Evolutionary conservation across 2,113 vertebrate species (phyloP).

Genomic region (Gasterosteus nipponicus): DNA sequence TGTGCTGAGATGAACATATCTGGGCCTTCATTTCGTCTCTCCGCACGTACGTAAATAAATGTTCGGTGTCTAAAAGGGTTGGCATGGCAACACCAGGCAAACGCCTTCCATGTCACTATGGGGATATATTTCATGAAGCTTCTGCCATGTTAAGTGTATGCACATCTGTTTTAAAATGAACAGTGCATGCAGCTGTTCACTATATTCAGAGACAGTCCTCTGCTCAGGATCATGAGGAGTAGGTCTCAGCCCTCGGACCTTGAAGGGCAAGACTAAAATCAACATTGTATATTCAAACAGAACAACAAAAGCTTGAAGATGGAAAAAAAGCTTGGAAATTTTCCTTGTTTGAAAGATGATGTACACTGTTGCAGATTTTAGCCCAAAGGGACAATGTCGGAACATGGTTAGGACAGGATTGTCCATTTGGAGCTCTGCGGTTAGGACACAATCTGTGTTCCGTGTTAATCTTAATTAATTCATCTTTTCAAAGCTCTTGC

Average conservation of each 20-base stretch:
- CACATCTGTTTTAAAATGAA: conserved; percentile 34
- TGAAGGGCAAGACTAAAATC: conserved; percentile 33
- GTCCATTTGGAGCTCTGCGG: conserved; percentile 47
- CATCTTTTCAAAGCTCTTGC: conserved; percentile 59
- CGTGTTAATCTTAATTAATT: conserved; percentile 64
- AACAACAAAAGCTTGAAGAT: conserved; percentile 31
- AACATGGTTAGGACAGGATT: conserved; percentile 40
- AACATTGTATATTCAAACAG: conserved; percentile 13
- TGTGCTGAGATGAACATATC: not conserved
- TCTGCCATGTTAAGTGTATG: conserved; percentile 22
- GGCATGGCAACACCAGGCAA: conserved; percentile 58
- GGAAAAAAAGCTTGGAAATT: no score
- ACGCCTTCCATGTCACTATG: conserved; percentile 66
- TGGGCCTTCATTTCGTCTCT: conserved; percentile 18
- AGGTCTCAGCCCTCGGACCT: conserved; percentile 1
- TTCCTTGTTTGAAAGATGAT: conserved; percentile 27
- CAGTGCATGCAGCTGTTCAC: not conserved
- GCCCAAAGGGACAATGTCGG: conserved; percentile 44
- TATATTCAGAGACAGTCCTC: not conserved
- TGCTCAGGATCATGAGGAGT: conserved; percentile 8
- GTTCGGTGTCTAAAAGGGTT: conserved; percentile 56
- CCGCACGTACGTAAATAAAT: conserved; percentile 46
- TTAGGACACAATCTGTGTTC: conserved; percentile 58
- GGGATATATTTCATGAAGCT: conserved; percentile 61
- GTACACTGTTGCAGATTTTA: conserved; percentile 16